A percentile compares a stretch with the other conserved stretches of the same genome.
Conservation (phyloP, 2,888 invertebrate species). For the Hypomecis atomaria region DNA sequence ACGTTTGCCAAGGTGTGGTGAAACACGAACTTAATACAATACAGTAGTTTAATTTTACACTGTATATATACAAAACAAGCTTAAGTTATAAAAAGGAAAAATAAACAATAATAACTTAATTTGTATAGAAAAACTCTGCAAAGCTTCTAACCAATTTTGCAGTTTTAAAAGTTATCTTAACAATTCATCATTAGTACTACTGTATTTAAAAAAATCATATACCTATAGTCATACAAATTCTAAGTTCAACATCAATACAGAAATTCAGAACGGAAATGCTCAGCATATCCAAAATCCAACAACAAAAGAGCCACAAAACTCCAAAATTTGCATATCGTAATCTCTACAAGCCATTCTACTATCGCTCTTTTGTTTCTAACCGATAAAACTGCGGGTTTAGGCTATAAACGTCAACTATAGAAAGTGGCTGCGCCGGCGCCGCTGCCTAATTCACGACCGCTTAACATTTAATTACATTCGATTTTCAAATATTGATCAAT, state of each 20-base stretch:
- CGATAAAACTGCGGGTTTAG: constrained; percentile 38
- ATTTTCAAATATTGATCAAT: constrained; percentile 42
- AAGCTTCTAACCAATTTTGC: too few relatives aligned
- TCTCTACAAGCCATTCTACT: constrained; percentile 32
- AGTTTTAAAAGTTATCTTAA: too few relatives aligned
- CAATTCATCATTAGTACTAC: too few relatives aligned
- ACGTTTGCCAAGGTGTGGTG: too few relatives aligned
- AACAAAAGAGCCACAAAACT: constrained; percentile 26
- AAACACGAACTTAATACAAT: too few relatives aligned
- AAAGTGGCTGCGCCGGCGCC: constrained; percentile 39
- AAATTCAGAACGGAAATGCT: constrained; percentile 6
- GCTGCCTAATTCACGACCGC: constrained; percentile 28
- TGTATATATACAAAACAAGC: too few relatives aligned
- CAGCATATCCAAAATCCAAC: neutral
- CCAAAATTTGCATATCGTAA: constrained; percentile 31
- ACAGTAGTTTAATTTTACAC: too few relatives aligned
- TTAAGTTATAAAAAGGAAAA: too few relatives aligned
- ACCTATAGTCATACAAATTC: too few relatives aligned
- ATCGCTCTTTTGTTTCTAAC: constrained; percentile 37
- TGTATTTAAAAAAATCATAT: too few relatives aligned
- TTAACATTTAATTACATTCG: constrained; percentile 42
- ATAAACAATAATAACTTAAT: too few relatives aligned
- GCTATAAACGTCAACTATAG: constrained; percentile 36
- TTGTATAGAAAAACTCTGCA: too few relatives aligned
- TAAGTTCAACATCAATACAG: neutral